Evolutionary conservation across 2,113 vertebrate genomes (phyloP).

Genomic region (Atlantisia rogersi): DNA sequence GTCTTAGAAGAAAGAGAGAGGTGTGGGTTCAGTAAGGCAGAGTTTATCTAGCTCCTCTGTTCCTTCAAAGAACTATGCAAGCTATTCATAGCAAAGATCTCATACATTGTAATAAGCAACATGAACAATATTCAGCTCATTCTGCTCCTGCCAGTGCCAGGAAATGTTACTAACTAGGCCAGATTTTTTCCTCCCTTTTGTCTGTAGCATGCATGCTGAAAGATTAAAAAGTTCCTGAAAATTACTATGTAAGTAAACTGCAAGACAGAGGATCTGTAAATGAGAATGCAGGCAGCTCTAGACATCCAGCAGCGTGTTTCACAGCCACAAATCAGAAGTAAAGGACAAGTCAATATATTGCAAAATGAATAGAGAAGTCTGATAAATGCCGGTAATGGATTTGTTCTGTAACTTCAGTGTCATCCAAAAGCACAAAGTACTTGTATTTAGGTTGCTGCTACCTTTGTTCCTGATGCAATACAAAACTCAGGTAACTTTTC

Average conservation of each 20-base stretch:
- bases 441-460: not conserved
- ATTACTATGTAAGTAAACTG: not conserved
- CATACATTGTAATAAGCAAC: not conserved
- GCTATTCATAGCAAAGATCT: not conserved
- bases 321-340: not conserved
- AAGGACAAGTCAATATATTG: slow-evolving; percentile 23
- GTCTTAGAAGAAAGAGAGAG: not conserved
- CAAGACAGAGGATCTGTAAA: not conserved
- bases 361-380: slow-evolving; percentile 10
- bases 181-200: not conserved
- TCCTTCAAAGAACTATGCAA: not conserved
- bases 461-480: not conserved
- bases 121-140: not conserved
- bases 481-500: not conserved
- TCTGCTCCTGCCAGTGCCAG: not conserved
- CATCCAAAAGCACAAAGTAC: not conserved
- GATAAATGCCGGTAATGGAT: slow-evolving; percentile 10
- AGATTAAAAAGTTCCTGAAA: not conserved
- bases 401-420: not conserved
- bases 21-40: not conserved
- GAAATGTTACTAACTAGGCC: not conserved
- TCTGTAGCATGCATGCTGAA: not conserved
- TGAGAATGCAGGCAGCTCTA: not conserved
- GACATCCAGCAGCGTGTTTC: not conserved
- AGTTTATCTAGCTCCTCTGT: not conserved